Conservation (phyloP, 2,113 vertebrate species). For the Callospermophilus lateralis region DNA sequence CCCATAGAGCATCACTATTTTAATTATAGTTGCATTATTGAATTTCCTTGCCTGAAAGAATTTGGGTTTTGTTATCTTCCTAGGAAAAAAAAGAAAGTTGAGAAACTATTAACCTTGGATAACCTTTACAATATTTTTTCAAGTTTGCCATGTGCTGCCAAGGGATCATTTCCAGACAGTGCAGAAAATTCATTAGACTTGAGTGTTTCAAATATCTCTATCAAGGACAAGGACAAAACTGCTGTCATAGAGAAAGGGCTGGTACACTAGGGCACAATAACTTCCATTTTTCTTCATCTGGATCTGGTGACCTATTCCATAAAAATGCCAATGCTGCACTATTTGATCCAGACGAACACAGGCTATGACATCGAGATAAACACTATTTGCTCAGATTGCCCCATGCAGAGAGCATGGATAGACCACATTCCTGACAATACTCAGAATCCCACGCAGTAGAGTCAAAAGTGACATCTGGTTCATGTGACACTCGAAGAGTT, state of each 20-base stretch:
- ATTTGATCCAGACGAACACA: constrained; percentile 59
- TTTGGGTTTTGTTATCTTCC: constrained; percentile 70
- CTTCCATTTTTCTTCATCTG: constrained; percentile 77
- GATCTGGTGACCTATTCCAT: constrained; percentile 67
- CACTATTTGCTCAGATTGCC: not conserved
- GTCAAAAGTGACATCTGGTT: not conserved
- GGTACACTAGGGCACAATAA: constrained; percentile 63
- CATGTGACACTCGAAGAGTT: not conserved
- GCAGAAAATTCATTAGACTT: constrained; percentile 79
- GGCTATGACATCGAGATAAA: constrained; percentile 60
- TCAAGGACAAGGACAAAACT: constrained; percentile 75
- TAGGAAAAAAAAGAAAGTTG: constrained; percentile 28
- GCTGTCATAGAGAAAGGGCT: constrained; percentile 58
- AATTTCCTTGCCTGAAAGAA: constrained; percentile 45
- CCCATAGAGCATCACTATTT: not conserved
- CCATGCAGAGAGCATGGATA: not conserved
- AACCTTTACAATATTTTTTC: constrained; percentile 75
- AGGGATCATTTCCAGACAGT: constrained; percentile 66
- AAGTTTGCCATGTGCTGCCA: constrained; percentile 46
- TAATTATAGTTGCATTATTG: constrained; percentile 58
- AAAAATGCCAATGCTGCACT: constrained; percentile 64
- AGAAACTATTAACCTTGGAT: constrained; percentile 78
- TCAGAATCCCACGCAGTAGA: not conserved
- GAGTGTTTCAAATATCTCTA: constrained; percentile 77
- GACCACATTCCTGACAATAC: not conserved